Evolutionary conservation across 2,113 vertebrate species (phyloP).

Genomic region (Tenrec ecaudatus): DNA sequence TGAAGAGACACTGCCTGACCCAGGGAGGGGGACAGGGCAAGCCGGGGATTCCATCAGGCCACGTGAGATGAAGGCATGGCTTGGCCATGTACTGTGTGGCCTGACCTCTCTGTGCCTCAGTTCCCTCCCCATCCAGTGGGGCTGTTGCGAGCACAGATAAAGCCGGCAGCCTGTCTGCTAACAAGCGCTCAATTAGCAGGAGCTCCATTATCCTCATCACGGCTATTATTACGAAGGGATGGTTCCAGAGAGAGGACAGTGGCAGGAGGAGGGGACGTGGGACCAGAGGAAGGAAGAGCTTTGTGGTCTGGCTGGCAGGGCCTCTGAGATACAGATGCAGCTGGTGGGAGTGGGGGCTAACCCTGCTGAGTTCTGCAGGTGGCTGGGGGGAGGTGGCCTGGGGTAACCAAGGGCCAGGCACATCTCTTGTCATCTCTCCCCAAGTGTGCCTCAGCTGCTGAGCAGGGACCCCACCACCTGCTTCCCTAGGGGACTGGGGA

Average conservation of each 20-base stretch:
- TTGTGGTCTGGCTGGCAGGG: not conserved
- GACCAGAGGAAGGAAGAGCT: not conserved
- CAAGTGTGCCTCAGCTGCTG: not conserved
- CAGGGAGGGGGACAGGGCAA: not conserved
- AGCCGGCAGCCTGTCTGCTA: slow-evolving; percentile 18
- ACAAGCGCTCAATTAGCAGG: slow-evolving; percentile 66
- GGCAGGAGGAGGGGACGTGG: not conserved
- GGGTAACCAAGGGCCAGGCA: not conserved
- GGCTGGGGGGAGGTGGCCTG: not conserved
- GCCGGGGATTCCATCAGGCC: not conserved
- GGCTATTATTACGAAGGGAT: slow-evolving; percentile 58
- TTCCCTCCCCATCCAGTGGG: slow-evolving; percentile 16
- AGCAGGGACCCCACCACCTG: not conserved
- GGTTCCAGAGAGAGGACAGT: not conserved
- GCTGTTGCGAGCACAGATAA: not conserved
- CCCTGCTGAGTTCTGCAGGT: not conserved
- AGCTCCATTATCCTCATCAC: slow-evolving; percentile 66
- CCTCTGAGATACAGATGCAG: not conserved
- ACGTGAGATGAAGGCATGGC: not conserved
- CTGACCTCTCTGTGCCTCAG: not conserved
- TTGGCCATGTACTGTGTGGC: not conserved
- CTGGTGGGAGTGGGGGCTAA: not conserved
- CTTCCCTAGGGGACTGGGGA: not conserved
- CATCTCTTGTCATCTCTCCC: not conserved
- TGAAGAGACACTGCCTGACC: not conserved